Percentiles rank a stretch among this genome's conserved stretches.
Conservation (phyloP, 2,888 invertebrate genomes). For the Aphidius colemani region DNA sequence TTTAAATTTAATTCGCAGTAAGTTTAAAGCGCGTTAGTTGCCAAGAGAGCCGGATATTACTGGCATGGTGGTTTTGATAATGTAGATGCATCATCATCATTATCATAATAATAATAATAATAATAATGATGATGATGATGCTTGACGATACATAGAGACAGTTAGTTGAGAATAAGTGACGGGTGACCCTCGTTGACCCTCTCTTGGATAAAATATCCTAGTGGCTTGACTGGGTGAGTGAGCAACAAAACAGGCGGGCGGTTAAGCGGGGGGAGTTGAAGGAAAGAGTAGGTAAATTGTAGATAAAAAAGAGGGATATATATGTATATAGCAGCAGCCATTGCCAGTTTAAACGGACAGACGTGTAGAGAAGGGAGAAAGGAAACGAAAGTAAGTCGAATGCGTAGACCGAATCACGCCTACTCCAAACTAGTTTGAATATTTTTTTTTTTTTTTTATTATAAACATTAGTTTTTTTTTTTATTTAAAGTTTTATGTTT, state of each 20-base stretch:
- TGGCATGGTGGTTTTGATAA: conserved; percentile 36
- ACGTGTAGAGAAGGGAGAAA: conserved; percentile 12
- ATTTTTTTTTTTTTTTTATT: no score
- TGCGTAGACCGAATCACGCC: conserved; percentile 17
- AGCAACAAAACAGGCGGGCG: conserved; percentile 1
- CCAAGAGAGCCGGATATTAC: conserved; percentile 34
- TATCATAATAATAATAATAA: conserved; percentile 20
- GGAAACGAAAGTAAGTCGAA: conserved; percentile 32
- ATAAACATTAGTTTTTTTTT: background rate
- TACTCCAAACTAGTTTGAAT: background rate
- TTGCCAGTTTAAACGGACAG: conserved; percentile 25
- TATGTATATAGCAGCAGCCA: background rate
- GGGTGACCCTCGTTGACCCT: conserved; percentile 41
- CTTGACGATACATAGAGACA: conserved; percentile 20
- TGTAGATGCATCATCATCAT: conserved; percentile 29
- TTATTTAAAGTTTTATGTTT: background rate
- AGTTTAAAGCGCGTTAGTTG: background rate
- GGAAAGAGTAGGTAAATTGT: no score
- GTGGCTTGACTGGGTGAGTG: conserved; percentile 17
- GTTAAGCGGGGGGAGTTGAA: no score
- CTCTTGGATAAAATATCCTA: conserved; percentile 32
- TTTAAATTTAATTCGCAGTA: no score
- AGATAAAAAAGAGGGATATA: background rate
- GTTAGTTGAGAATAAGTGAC: conserved; percentile 42
- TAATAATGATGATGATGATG: no score